phyloP scores from a whole-genome alignment of 2,888 invertebrate species.

The Tortrix viridana region DNA sequence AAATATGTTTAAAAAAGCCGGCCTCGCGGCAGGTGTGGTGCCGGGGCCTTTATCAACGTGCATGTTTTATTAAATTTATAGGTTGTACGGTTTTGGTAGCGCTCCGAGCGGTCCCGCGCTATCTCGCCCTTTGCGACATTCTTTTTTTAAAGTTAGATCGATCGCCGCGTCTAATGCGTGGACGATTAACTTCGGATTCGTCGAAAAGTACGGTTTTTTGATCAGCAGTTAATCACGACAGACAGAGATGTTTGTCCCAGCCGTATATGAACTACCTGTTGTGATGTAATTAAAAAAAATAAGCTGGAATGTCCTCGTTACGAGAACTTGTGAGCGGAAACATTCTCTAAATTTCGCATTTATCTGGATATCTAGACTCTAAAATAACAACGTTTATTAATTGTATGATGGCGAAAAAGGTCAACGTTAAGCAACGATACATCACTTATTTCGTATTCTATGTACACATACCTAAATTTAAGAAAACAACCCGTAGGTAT shows the following conservation, averaged over 20 bases:
- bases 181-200: slow-evolving; percentile 30
- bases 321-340: slow-evolving; percentile 1
- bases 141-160: slow-evolving; percentile 37
- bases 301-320: background rate
- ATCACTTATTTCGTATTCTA: too few relatives aligned
- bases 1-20: slow-evolving; percentile 38
- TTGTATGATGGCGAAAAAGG: too few relatives aligned
- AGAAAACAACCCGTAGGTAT: too few relatives aligned
- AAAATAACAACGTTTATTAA: background rate
- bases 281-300: slow-evolving; percentile 23
- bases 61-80: slow-evolving; percentile 39
- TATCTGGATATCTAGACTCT: background rate
- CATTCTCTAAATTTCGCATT: slow-evolving; percentile 2
- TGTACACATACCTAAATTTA: too few relatives aligned
- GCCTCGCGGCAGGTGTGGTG: slow-evolving; percentile 36
- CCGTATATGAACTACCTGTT: slow-evolving; percentile 7
- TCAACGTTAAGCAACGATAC: too few relatives aligned
- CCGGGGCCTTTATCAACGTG: slow-evolving; percentile 37
- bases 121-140: slow-evolving; percentile 32
- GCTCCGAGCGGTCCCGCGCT: slow-evolving; percentile 36
- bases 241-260: slow-evolving; percentile 32
- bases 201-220: slow-evolving; percentile 33
- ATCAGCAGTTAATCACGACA: slow-evolving; percentile 21
- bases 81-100: slow-evolving; percentile 38
- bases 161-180: slow-evolving; percentile 35